Evolutionary conservation across 2,797 vertebrate species (phyloP).

Genomic region (Falco berigora): DNA sequence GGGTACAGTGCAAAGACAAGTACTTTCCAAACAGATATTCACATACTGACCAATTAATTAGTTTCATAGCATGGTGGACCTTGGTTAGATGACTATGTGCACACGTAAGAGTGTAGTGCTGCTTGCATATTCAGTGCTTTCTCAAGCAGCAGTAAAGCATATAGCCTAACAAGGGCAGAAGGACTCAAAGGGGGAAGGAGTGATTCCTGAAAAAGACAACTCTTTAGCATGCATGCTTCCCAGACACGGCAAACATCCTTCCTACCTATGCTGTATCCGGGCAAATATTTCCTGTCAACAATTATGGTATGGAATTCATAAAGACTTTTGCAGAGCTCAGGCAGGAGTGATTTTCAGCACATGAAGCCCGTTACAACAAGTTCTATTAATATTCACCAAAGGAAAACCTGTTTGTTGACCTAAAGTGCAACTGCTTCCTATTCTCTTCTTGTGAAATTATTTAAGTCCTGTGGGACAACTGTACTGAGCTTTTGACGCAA

Average conservation of each 20-base stretch:
- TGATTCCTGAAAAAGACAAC: neutral
- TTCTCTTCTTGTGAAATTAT: conserved; percentile 66
- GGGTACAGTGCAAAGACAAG: neutral
- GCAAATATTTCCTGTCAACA: conserved; percentile 27
- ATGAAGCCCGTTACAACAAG: neutral
- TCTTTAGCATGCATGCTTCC: neutral
- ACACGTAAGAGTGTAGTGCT: neutral
- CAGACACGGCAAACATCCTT: neutral
- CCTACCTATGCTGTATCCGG: neutral
- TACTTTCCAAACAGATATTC: neutral
- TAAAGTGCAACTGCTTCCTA: neutral
- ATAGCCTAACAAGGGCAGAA: neutral
- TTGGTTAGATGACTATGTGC: neutral
- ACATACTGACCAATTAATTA: neutral
- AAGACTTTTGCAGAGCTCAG: neutral
- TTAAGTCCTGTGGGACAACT: conserved; percentile 67
- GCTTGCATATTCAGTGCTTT: neutral
- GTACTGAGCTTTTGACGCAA: conserved; percentile 68
- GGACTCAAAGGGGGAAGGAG: neutral
- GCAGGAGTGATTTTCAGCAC: neutral
- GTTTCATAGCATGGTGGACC: neutral
- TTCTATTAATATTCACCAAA: conserved; percentile 64
- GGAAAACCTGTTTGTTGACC: conserved; percentile 65
- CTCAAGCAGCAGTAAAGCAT: neutral
- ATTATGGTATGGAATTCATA: neutral